Evolutionary conservation across 2,113 vertebrate species (phyloP).

Genomic region (Ginglymostoma cirratum): DNA sequence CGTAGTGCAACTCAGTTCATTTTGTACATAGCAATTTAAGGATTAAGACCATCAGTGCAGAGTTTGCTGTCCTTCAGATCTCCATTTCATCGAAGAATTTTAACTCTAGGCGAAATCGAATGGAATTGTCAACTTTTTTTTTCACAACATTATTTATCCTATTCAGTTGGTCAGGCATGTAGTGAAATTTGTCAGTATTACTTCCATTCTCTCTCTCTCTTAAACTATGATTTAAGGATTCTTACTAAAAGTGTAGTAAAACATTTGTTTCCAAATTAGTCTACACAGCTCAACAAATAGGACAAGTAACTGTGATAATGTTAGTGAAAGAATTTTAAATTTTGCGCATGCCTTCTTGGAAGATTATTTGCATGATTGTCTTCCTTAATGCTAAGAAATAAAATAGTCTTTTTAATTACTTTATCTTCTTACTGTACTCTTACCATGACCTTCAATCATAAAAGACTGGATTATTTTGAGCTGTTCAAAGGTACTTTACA

Average conservation of each 20-base stretch:
- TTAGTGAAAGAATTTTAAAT: not conserved
- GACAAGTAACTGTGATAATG: not conserved
- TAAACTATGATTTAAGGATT: not conserved
- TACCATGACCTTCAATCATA: not conserved
- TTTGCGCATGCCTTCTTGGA: not conserved
- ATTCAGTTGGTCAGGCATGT: not conserved
- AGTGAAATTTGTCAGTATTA: not conserved
- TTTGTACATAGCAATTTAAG: not conserved
- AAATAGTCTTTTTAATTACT: not conserved
- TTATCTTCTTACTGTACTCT: not conserved
- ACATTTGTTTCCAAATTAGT: not conserved
- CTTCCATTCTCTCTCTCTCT: not conserved
- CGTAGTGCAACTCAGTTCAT: not conserved
- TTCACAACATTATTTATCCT: not conserved
- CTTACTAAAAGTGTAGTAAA: not conserved
- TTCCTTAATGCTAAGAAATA: not conserved
- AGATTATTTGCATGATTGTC: not conserved
- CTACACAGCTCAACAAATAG: not conserved
- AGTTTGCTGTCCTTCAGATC: not conserved
- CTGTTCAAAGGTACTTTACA: not conserved
- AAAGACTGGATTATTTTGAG: not conserved
- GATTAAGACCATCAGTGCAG: not conserved
- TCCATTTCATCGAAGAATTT: not conserved
- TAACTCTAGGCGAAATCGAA: not conserved
- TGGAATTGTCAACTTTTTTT: not conserved